Percentiles rank a stretch among this genome's conserved stretches.
Conservation (phyloP, 2,888 invertebrate genomes). For the Sinopyrophorus schimmeli region DNA sequence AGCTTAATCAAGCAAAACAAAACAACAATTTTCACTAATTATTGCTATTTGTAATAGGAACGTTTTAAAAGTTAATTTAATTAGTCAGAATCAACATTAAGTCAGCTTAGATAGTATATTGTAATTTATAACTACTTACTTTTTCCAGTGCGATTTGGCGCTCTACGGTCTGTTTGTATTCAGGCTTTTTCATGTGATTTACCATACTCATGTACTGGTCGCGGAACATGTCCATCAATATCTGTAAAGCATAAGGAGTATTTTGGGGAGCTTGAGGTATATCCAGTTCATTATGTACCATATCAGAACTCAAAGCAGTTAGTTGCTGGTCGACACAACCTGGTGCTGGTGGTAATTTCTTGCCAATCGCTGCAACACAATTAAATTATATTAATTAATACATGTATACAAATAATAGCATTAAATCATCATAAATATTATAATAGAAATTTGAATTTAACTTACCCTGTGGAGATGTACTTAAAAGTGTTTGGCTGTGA, state of each 20-base stretch:
- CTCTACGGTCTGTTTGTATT: slow-evolving; percentile 72
- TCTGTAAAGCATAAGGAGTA: slow-evolving; percentile 85
- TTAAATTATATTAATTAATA: slow-evolving; percentile 9
- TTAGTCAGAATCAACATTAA: no score
- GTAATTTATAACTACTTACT: slow-evolving; percentile 49
- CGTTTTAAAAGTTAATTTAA: background rate
- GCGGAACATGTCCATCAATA: slow-evolving; percentile 81
- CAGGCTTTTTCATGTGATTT: slow-evolving; percentile 79
- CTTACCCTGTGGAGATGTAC: slow-evolving; percentile 75
- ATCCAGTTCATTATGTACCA: slow-evolving; percentile 80
- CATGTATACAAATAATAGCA: no score
- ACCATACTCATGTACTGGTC: slow-evolving; percentile 85
- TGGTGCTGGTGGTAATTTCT: slow-evolving; percentile 82
- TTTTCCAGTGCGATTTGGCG: slow-evolving; percentile 82
- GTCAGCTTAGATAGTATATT: no score
- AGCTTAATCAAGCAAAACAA: no score
- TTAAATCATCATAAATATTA: slow-evolving; percentile 10
- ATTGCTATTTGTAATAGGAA: no score
- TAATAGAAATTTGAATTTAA: slow-evolving; percentile 3
- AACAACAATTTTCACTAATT: no score
- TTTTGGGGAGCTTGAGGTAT: slow-evolving; percentile 77
- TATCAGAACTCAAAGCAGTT: slow-evolving; percentile 73
- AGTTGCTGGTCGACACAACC: slow-evolving; percentile 91
- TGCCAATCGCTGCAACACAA: slow-evolving; percentile 59
- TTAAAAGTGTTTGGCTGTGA: slow-evolving; percentile 86